These are phyloP conservation scores for Pipra filicauda DNA, from an alignment of 2,113 vertebrate species.

Conservation along the genomic window DNA sequence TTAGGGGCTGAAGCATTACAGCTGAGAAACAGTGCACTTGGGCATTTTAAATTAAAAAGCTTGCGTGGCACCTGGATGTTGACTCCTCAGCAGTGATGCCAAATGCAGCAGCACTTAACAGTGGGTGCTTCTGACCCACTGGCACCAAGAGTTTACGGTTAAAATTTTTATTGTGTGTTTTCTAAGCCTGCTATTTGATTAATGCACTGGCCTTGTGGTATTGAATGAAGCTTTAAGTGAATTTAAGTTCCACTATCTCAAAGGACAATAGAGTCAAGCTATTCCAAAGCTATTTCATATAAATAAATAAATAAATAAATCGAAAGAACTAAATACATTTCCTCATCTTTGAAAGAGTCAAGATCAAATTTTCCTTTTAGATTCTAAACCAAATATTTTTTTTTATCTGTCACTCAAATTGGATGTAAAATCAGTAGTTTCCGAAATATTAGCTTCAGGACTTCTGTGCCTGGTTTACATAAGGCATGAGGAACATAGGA, in stretches of 20 bases:
- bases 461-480: not conserved
- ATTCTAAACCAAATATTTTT: not conserved
- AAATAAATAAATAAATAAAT: not conserved
- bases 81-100: not conserved
- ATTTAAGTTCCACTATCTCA: not conserved
- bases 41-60: not conserved
- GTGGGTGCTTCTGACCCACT: not conserved
- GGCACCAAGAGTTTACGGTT: not conserved
- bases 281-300: not conserved
- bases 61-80: not conserved
- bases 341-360: not conserved
- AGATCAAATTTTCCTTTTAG: not conserved
- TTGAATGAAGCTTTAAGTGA: constrained; percentile 3
- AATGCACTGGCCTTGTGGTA: not conserved
- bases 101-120: constrained; percentile 39
- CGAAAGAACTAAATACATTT: not conserved
- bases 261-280: not conserved
- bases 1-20: not conserved
- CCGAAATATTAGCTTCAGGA: not conserved
- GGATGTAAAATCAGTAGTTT: not conserved
- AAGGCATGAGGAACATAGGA: not conserved
- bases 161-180: constrained; percentile 19
- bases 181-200: not conserved
- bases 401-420: not conserved
- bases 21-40: not conserved